These are phyloP conservation scores for Rhingia campestris DNA, from an alignment of 2,888 invertebrate species.

Conservation along the genomic window DNA sequence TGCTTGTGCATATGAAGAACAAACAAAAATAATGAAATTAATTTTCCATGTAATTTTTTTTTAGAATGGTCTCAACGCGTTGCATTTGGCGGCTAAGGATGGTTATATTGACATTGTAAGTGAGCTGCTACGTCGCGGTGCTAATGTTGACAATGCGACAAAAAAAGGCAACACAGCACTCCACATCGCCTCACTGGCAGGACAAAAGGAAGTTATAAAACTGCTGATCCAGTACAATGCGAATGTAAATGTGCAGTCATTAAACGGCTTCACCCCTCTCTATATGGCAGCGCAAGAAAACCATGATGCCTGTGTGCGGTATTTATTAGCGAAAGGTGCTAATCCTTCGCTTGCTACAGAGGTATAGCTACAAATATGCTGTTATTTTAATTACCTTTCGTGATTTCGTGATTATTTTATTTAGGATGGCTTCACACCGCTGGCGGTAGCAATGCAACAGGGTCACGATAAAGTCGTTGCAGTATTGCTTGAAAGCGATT, in stretches of 20 bases:
- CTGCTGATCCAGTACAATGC: constrained; percentile 95
- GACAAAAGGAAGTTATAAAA: constrained; percentile 96
- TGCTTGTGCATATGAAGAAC: not conserved
- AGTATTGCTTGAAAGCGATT: constrained; percentile 97
- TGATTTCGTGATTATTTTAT: constrained; percentile 71
- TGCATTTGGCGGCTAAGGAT: constrained; percentile 98
- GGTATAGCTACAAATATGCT: constrained; percentile 83
- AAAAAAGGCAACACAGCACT: constrained; percentile 98
- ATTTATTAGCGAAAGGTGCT: constrained; percentile 94
- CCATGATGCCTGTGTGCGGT: constrained; percentile 95
- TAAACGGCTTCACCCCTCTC: constrained; percentile 98
- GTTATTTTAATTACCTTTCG: not conserved
- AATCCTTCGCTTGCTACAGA: constrained; percentile 98
- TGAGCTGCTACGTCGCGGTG: constrained; percentile 94
- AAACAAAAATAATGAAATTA: constrained; percentile 11
- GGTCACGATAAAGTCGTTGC: constrained; percentile 98
- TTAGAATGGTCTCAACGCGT: constrained; percentile 98
- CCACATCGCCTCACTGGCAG: constrained; percentile 98
- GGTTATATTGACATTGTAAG: constrained; percentile 96
- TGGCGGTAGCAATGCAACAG: constrained; percentile 99
- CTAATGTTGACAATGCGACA: constrained; percentile 96
- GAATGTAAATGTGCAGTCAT: constrained; percentile 97
- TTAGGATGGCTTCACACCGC: constrained; percentile 98
- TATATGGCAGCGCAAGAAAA: constrained; percentile 99
- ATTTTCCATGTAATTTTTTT: constrained; percentile 82